These are phyloP conservation scores for Actias luna DNA, from an alignment of 2,888 invertebrate species.

Conservation along the genomic window DNA sequence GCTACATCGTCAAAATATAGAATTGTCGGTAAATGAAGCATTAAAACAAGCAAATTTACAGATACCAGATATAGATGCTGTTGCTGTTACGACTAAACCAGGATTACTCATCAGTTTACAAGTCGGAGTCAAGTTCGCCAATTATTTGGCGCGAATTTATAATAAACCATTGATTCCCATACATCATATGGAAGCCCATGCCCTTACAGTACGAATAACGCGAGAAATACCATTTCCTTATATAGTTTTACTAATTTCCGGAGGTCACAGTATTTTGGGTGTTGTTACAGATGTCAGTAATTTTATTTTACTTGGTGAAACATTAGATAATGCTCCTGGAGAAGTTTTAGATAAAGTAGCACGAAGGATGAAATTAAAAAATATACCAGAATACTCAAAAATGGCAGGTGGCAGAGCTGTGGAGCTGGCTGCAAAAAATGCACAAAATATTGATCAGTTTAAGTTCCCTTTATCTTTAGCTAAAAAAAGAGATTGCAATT, in stretches of 20 bases:
- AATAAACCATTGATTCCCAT: slow-evolving; percentile 95
- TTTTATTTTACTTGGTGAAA: slow-evolving; percentile 90
- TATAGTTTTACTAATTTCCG: slow-evolving; percentile 93
- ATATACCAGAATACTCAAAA: slow-evolving; percentile 86
- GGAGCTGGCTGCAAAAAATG: slow-evolving; percentile 88
- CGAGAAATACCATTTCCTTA: slow-evolving; percentile 91
- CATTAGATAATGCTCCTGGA: slow-evolving; percentile 94
- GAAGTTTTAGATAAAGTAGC: slow-evolving; percentile 97
- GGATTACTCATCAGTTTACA: slow-evolving; percentile 89
- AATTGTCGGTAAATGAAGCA: slow-evolving; percentile 85
- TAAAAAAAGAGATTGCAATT: slow-evolving; percentile 89
- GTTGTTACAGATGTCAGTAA: slow-evolving; percentile 87
- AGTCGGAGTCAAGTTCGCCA: slow-evolving; percentile 92
- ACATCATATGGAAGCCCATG: slow-evolving; percentile 99
- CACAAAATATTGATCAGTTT: slow-evolving; percentile 84
- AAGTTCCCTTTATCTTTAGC: slow-evolving; percentile 85
- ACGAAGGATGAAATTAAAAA: slow-evolving; percentile 90
- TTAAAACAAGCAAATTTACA: slow-evolving; percentile 82
- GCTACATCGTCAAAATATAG: slow-evolving; percentile 90
- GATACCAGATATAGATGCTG: slow-evolving; percentile 88
- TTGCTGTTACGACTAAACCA: slow-evolving; percentile 96
- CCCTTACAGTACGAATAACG: slow-evolving; percentile 91
- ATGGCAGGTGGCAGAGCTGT: slow-evolving; percentile 93
- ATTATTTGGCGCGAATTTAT: slow-evolving; percentile 84
- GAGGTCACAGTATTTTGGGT: slow-evolving; percentile 94